A percentile compares a stretch with the other conserved stretches of the same genome.
Conservation (phyloP, 2,113 vertebrate species). For the Anarrhichthys ocellatus region DNA sequence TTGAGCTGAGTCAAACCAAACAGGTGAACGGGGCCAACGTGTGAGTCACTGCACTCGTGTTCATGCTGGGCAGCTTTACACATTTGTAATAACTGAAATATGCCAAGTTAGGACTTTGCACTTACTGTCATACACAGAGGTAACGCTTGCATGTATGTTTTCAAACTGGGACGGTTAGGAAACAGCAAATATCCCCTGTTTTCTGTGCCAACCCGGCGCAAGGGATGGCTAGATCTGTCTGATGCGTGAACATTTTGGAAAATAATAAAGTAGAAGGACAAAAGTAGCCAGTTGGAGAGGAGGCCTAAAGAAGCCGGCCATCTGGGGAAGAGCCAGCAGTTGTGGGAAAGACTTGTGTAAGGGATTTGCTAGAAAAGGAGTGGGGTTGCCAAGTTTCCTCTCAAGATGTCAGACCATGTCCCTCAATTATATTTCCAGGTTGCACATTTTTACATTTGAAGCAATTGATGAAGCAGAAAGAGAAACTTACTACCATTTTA, state of each 20-base stretch:
- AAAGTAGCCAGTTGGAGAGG: constrained; percentile 26
- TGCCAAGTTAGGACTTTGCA: constrained; percentile 11
- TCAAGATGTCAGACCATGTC: constrained; percentile 4
- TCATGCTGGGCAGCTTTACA: constrained; percentile 38
- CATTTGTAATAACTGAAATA: constrained; percentile 38
- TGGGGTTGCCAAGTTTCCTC: constrained; percentile 30
- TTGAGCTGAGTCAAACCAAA: constrained; percentile 59
- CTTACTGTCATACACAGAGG: not conserved
- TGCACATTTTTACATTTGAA: constrained; percentile 5
- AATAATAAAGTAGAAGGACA: not conserved
- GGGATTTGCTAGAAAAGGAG: not conserved
- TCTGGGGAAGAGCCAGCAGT: constrained; percentile 35
- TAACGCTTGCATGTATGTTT: constrained; percentile 5
- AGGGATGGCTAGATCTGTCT: constrained; percentile 7
- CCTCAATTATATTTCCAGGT: constrained; percentile 27
- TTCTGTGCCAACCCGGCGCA: not conserved
- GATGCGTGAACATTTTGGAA: constrained; percentile 28
- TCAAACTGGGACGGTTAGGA: not conserved
- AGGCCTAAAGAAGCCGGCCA: constrained; percentile 18
- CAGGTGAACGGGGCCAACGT: constrained; percentile 51
- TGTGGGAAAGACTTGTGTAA: constrained; percentile 34
- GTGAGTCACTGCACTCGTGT: constrained; percentile 57
- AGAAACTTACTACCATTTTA: not conserved
- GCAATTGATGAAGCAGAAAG: constrained; percentile 7
- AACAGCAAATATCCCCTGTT: constrained; percentile 7